These are phyloP conservation scores for Pangasianodon gigas DNA, from an alignment of 2,113 vertebrate genomes.

Conservation along the genomic window DNA sequence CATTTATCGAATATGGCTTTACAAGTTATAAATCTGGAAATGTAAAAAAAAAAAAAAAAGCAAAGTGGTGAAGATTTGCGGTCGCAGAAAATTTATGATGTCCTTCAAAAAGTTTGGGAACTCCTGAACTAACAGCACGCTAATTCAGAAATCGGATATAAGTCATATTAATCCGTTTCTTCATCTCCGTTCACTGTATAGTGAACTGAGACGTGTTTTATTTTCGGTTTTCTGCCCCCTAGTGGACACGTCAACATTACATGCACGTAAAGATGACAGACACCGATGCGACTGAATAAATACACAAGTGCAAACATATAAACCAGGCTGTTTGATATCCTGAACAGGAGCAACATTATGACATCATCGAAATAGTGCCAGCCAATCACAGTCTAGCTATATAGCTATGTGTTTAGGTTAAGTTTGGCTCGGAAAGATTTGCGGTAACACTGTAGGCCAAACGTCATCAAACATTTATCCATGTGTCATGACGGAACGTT, in stretches of 20 bases:
- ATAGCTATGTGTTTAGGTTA: not conserved
- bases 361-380: not conserved
- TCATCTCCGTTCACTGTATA: no score
- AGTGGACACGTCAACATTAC: not conserved
- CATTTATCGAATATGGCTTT: no score
- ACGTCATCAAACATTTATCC: not conserved
- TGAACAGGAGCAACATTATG: not conserved
- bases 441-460: fast-evolving
- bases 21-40: no score
- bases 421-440: not conserved
- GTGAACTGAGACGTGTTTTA: no score
- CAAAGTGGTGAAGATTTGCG: no score
- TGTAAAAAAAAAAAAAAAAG: no score
- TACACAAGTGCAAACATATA: not conserved
- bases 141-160: not conserved
- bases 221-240: not conserved
- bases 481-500: not conserved
- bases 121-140: not conserved
- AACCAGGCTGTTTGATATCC: not conserved
- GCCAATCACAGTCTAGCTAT: not conserved
- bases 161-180: not conserved
- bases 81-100: no score
- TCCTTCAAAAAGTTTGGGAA: not conserved
- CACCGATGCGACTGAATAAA: not conserved
- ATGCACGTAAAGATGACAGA: not conserved